Evolutionary conservation across 2,797 vertebrate genomes (phyloP).

Genomic region (Phoebastria nigripes): DNA sequence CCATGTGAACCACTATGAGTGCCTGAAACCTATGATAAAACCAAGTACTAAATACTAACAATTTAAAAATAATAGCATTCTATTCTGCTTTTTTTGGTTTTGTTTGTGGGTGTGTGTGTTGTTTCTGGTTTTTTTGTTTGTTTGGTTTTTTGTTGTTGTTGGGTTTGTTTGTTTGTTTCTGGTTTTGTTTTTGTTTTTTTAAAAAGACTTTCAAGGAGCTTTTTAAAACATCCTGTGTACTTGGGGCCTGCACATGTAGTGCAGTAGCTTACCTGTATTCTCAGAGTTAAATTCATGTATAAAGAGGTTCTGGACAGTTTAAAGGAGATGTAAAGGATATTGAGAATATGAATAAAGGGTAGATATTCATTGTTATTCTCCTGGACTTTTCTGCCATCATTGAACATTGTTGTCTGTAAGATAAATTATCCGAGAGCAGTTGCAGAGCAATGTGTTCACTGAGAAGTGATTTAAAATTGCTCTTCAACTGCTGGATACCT

Average conservation of each 20-base stretch:
- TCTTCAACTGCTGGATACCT: slow-evolving; percentile 9
- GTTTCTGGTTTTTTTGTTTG: background rate
- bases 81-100: background rate
- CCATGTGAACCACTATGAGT: background rate
- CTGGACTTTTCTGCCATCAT: background rate
- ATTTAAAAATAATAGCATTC: background rate
- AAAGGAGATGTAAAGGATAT: slow-evolving; percentile 34
- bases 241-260: background rate
- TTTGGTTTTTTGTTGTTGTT: background rate
- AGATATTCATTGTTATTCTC: slow-evolving; percentile 29
- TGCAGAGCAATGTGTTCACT: background rate
- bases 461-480: slow-evolving; percentile 42
- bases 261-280: background rate
- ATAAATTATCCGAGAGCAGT: slow-evolving; percentile 20
- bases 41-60: background rate
- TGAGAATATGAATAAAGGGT: slow-evolving; percentile 27
- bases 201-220: background rate
- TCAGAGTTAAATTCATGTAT: background rate
- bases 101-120: background rate
- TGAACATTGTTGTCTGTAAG: background rate
- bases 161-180: background rate
- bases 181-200: background rate
- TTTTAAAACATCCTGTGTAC: background rate
- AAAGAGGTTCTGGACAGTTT: background rate
- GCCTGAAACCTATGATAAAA: background rate